These are phyloP conservation scores for Dasyprocta punctata DNA, from an alignment of 2,113 vertebrate species.

Conservation along the genomic window DNA sequence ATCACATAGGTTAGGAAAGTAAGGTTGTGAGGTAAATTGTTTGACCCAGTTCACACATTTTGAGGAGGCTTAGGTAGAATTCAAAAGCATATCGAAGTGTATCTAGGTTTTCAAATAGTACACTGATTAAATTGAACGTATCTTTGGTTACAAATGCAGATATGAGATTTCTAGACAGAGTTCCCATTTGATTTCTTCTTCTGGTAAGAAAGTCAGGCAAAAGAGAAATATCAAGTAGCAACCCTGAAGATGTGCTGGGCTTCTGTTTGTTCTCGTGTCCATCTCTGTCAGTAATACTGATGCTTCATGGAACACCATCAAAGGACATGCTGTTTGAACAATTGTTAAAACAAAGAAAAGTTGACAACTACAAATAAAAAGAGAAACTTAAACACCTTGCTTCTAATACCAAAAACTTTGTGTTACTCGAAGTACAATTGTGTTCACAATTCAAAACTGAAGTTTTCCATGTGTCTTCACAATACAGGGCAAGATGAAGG, in stretches of 20 bases:
- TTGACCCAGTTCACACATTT: background rate
- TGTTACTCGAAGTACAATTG: background rate
- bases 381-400: background rate
- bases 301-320: background rate
- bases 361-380: background rate
- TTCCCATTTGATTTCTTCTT: background rate
- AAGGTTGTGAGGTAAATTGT: background rate
- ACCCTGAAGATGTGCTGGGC: background rate
- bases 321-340: background rate
- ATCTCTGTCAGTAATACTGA: background rate
- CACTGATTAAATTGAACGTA: background rate
- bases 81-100: background rate
- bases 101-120: background rate
- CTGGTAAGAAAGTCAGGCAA: background rate
- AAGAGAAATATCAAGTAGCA: background rate
- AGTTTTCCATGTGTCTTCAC: background rate
- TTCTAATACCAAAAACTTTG: background rate
- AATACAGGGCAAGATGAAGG: background rate
- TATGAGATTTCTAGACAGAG: background rate
- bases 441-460: slow-evolving; percentile 1
- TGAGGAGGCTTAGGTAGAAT: background rate
- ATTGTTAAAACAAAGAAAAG: background rate
- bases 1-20: background rate
- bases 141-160: background rate
- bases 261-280: background rate